A percentile compares a stretch with the other conserved stretches of the same genome.
Conservation (phyloP, 2,888 invertebrate genomes). For the Ephialtes manifestator region DNA sequence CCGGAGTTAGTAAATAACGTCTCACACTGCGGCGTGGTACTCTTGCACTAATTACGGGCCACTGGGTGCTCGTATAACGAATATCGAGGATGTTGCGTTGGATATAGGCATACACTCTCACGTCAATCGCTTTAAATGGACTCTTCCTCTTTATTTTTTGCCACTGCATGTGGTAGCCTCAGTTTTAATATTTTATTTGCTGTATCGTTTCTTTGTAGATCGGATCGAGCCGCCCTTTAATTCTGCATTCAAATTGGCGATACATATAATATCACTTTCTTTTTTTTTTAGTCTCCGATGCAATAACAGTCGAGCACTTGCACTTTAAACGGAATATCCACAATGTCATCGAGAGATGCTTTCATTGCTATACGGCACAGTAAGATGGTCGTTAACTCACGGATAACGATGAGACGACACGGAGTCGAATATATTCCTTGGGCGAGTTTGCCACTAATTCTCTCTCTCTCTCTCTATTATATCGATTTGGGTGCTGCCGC, state of each 20-base stretch:
- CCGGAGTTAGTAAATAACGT: constrained; percentile 78
- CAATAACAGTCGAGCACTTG: constrained; percentile 1
- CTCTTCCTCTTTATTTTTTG: constrained; percentile 30
- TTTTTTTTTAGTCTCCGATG: background rate
- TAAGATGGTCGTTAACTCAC: constrained; percentile 20
- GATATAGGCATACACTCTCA: constrained; percentile 9
- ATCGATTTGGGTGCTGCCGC: constrained; percentile 3
- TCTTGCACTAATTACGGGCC: constrained; percentile 71
- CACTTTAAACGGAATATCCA: constrained; percentile 8
- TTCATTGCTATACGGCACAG: background rate
- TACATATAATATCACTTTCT: constrained; percentile 26
- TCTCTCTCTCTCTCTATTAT: background rate
- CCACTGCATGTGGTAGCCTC: background rate
- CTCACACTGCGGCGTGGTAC: constrained; percentile 17
- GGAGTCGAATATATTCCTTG: constrained; percentile 30
- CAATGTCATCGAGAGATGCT: constrained; percentile 6
- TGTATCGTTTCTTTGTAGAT: constrained; percentile 48
- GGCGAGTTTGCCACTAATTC: background rate
- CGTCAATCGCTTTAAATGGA: constrained; percentile 54
- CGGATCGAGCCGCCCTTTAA: constrained; percentile 57
- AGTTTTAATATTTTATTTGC: background rate
- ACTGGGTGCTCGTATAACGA: constrained; percentile 50
- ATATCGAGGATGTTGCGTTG: constrained; percentile 45
- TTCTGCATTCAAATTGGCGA: constrained; percentile 62
- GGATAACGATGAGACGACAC: constrained; percentile 47